Conservation (phyloP, 2,888 invertebrate species). For the Meiosimyza decipiens region DNA sequence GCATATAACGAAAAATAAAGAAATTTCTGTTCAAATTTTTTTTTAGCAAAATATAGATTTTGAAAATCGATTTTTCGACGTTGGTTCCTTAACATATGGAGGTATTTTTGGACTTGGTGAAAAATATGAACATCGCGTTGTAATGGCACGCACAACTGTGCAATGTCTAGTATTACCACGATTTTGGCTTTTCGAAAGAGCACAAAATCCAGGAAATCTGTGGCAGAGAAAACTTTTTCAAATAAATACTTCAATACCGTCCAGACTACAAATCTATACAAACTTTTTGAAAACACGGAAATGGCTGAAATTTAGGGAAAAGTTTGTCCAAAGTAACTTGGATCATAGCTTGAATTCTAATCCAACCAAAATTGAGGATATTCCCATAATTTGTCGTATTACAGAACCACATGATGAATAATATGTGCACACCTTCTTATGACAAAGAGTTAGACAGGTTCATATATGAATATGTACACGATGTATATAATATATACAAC, state of each 20-base stretch:
- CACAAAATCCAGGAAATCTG: constrained; percentile 63
- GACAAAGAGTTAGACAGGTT: too few species aligned
- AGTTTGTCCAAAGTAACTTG: constrained; percentile 49
- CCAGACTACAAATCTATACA: constrained; percentile 56
- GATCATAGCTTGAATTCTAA: constrained; percentile 43
- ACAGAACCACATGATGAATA: constrained; percentile 51
- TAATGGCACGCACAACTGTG: constrained; percentile 74
- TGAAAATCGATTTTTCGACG: constrained; percentile 63
- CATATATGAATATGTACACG: too few species aligned
- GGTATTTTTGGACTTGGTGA: constrained; percentile 77
- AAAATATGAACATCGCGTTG: constrained; percentile 74
- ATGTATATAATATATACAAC: too few species aligned
- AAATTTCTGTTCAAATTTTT: too few species aligned
- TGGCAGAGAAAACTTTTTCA: constrained; percentile 62
- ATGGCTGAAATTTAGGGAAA: constrained; percentile 60
- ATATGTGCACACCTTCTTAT: too few species aligned
- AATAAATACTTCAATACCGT: constrained; percentile 60
- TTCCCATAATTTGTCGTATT: constrained; percentile 64
- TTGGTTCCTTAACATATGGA: constrained; percentile 60
- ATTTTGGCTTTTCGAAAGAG: constrained; percentile 74
- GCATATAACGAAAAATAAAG: too few species aligned
- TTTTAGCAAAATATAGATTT: too few species aligned
- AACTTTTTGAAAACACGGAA: constrained; percentile 57
- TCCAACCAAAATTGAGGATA: constrained; percentile 56
- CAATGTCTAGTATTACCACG: constrained; percentile 77